Conservation (phyloP, 2,888 invertebrate species). For the Caenorhabditis macrosperma region DNA sequence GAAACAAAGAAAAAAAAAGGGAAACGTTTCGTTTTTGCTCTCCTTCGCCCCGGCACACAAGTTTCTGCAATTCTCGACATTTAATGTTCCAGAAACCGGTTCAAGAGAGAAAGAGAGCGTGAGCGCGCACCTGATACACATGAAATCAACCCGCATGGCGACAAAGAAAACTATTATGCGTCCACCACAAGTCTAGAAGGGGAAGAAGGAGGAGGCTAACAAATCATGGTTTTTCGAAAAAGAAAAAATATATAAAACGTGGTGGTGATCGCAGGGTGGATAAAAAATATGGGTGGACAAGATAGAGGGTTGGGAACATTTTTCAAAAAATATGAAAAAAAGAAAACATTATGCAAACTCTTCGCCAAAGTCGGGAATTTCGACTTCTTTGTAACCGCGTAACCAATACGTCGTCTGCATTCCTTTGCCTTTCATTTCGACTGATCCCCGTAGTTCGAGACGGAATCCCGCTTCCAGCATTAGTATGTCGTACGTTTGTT, state of each 20-base stretch:
- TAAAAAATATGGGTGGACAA: too few relatives aligned
- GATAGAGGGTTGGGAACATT: too few relatives aligned
- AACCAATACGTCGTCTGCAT: conserved; percentile 80
- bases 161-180: too few relatives aligned
- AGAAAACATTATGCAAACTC: conserved; percentile 70
- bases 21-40: not conserved
- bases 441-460: conserved; percentile 79
- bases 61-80: not conserved
- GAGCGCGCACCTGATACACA: too few relatives aligned
- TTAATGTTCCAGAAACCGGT: not conserved
- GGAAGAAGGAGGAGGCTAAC: too few relatives aligned
- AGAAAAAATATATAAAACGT: too few relatives aligned
- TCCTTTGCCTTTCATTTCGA: conserved; percentile 80
- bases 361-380: conserved; percentile 79
- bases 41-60: not conserved
- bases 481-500: conserved; percentile 77
- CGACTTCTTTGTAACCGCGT: conserved; percentile 77
- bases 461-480: conserved; percentile 76
- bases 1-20: not conserved
- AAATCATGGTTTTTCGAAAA: too few relatives aligned
- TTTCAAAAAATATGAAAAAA: too few relatives aligned
- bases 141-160: too few relatives aligned
- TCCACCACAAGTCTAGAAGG: too few relatives aligned
- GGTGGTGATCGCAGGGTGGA: too few relatives aligned
- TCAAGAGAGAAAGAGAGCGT: not conserved